Evolutionary conservation across 2,797 vertebrate species (phyloP).

Genomic region (Paedocypris micromegethes): DNA sequence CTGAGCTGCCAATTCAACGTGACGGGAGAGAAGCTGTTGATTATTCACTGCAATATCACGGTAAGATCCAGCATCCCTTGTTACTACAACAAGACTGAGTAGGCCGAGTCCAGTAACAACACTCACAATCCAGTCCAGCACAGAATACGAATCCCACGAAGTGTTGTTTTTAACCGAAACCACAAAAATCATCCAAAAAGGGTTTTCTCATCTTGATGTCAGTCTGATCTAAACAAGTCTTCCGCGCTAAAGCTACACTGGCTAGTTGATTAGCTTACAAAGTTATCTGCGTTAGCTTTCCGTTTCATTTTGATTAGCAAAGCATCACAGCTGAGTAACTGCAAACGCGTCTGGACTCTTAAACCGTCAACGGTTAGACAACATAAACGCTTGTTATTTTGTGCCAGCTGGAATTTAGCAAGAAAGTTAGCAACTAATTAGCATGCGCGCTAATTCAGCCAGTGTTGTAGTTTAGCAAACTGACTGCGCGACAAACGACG

Average conservation of each 20-base stretch:
- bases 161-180: no score
- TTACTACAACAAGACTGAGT: neutral
- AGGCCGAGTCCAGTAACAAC: constrained; percentile 27
- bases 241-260: neutral
- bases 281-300: constrained; percentile 27
- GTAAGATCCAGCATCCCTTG: constrained; percentile 64
- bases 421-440: constrained; percentile 13
- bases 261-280: constrained; percentile 27
- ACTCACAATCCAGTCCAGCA: neutral
- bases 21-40: constrained; percentile 80
- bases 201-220: neutral
- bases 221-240: neutral
- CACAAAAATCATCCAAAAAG: no score
- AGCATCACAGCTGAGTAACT: neutral
- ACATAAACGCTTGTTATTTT: neutral
- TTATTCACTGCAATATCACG: constrained; percentile 97
- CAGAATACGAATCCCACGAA: no score
- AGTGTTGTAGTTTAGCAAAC: constrained; percentile 8
- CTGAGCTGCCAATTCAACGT: constrained; percentile 92
- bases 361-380: neutral
- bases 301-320: constrained; percentile 3
- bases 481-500: constrained; percentile 2
- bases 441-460: constrained; percentile 20
- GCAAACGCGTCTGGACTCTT: neutral
- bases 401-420: neutral